Base-by-base conservation (phyloP, 2,888 invertebrate species). In the Mystacides longicornis region DNA sequence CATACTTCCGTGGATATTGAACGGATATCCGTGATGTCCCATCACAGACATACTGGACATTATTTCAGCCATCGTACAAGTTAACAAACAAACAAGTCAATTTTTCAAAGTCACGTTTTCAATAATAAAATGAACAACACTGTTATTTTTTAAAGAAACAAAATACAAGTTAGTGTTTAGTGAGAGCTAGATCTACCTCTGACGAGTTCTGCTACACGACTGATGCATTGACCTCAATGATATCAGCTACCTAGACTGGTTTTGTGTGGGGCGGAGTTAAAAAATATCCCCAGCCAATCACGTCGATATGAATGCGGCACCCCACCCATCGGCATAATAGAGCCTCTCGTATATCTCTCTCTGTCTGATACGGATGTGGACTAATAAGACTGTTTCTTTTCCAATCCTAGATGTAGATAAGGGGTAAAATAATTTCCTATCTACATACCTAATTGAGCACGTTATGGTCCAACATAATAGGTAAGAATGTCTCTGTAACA, bases 1-100 rank as follows among this genome's bases (percentile, higher is more conserved):
- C 77, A 77, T 75, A 60, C 75, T 72, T 47, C 71, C 74, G 56
- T 77, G 77, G 73, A 77, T 74, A 55, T 76, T 73, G 63, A 77
- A 77, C 68, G 76, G 77, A 69, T 77, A 77, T 64, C 75, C 77
- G 59, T 77, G 77, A 64, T 77, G 77, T 65, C 77, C 75, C 56
- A 77, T 64, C 48, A 77, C 77, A 62, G 77, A 77, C 77, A 77
- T 77, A 23, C 50, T 54, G n/a, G 54, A 54, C 54, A 54, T 54
- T 23, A 50, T 49, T 19, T 9, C 27, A 31, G 33, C 16, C 23
- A 31, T 49, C 4, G 33, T 18, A 43, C 7, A 47, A 47, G 9
- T 47, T 47, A 7, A 47, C 27, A 37, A 31, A 31, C 22, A 45
- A 23, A 23, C 18, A 48, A 53, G 46, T 47, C 45, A n/a, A n/a